phyloP scores from a whole-genome alignment of 2,888 invertebrate species.

The Microctonus hyperodae region DNA sequence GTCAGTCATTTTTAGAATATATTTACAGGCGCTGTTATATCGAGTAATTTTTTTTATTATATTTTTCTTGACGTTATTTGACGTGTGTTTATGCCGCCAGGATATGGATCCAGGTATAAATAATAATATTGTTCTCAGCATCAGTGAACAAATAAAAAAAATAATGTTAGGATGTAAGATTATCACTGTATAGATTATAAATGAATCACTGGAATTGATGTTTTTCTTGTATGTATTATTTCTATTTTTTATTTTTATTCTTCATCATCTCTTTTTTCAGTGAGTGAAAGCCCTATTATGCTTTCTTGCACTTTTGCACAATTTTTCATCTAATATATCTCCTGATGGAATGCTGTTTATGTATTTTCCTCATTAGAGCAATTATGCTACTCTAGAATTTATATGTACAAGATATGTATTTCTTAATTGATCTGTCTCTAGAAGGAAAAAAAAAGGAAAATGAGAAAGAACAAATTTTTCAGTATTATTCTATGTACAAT shows the following conservation, averaged over 20 bases:
- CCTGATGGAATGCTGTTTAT: background rate
- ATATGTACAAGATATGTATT: background rate
- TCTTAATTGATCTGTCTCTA: background rate
- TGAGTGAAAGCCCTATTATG: background rate
- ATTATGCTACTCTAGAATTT: background rate
- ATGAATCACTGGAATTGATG: background rate
- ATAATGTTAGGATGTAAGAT: background rate
- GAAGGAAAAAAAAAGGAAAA: too few relatives aligned
- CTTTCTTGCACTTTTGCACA: conserved; percentile 10
- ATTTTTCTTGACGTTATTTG: conserved; percentile 10
- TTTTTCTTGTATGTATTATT: background rate
- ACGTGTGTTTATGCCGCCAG: conserved; percentile 42
- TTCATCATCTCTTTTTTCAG: background rate
- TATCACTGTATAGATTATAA: background rate
- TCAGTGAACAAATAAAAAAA: background rate
- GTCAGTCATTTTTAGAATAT: background rate
- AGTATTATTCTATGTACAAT: background rate
- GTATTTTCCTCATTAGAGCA: background rate
- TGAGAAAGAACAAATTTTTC: background rate
- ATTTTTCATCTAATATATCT: background rate
- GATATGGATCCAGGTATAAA: conserved; percentile 45
- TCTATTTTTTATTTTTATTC: too few relatives aligned
- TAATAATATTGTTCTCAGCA: conserved; percentile 1
- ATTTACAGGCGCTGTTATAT: background rate
- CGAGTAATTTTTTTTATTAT: conserved; percentile 10